Evolutionary conservation across 2,113 vertebrate genomes (phyloP).

Genomic region (Rhinichthys klamathensis): DNA sequence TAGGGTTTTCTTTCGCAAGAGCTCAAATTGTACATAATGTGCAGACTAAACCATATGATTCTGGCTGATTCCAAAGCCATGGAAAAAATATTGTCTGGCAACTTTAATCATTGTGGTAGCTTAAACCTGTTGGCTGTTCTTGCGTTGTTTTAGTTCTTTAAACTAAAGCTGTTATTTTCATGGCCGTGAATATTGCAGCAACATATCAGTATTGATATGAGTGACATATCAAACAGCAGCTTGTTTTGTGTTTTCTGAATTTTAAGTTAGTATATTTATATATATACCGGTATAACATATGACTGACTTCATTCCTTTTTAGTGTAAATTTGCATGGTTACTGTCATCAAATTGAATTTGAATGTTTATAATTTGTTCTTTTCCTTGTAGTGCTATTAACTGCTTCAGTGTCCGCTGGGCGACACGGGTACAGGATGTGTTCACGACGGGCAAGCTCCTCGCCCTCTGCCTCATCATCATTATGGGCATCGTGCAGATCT

Average conservation of each 20-base stretch:
- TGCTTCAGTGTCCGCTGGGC: conserved; percentile 85
- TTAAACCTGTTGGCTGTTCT: not conserved
- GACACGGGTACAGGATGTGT: conserved; percentile 80
- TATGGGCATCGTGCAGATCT: conserved; percentile 82
- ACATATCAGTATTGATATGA: not conserved
- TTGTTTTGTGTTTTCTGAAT: not conserved
- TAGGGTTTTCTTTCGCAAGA: not conserved
- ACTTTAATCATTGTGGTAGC: not conserved
- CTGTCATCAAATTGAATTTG: not conserved
- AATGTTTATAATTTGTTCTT: not conserved
- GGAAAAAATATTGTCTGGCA: not conserved
- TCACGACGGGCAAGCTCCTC: conserved; percentile 83
- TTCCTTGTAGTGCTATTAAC: conserved; percentile 79
- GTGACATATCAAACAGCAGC: not conserved
- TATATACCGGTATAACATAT: not conserved
- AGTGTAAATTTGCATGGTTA: not conserved
- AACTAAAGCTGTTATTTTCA: not conserved
- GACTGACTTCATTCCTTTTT: not conserved
- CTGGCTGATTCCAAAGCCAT: not conserved
- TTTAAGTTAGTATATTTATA: not conserved
- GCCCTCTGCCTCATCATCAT: conserved; percentile 82
- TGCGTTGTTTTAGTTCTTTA: not conserved
- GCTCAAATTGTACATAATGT: not conserved
- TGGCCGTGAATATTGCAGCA: not conserved
- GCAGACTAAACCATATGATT: not conserved